Base-by-base conservation (phyloP, 2,797 vertebrate species). In the Synanceia verrucosa region DNA sequence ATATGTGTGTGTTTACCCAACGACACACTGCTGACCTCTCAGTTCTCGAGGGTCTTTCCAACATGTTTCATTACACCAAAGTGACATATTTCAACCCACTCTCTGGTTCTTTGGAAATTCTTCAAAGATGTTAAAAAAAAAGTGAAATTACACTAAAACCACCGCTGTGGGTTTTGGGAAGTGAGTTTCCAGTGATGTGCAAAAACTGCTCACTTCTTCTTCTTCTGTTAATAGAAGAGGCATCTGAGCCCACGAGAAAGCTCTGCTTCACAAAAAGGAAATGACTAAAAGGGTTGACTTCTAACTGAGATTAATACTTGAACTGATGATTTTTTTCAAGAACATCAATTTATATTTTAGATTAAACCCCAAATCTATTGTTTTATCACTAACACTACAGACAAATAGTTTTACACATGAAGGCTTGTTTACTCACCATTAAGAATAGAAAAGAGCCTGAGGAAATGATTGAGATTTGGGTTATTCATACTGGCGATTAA, bases 11-110 rank as follows among this genome's bases (percentile, higher is more conserved):
- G 44, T 78, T 77, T 62, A 68, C 28, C 56, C 58, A 55, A 37
- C 31, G 68, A 76, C 23, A 64, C 39, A 73, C 71, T 65, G 29
- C 34, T 79, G 69, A 84, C 67, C 57, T 73, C 24, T 73, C 16
- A 11, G 5, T 55, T 73, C 24, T 73, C 16, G 9, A 5, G 18
- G 46, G 55, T 62, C 44, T 70, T 64, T 73, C 41, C 21, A 28
- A 11, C 5, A 28, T 28, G 29, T 68, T 82, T 62, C 46, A 53
- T 31, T 63, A 33, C 37, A 71, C 76, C 51, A 62, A 55, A 36
- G 48, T 69, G 72, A 76, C 59, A 70, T 23, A 67, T 4, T 11
- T 60, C 37, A 51, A 14, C 18, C 29, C 2, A 43, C 29, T 36
- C 72, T 51, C 24, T 5, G 5, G 34, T 52, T 65, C 59, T 73